phyloP scores from a whole-genome alignment of 2,797 vertebrate species.

The Gymnocypris eckloni region DNA sequence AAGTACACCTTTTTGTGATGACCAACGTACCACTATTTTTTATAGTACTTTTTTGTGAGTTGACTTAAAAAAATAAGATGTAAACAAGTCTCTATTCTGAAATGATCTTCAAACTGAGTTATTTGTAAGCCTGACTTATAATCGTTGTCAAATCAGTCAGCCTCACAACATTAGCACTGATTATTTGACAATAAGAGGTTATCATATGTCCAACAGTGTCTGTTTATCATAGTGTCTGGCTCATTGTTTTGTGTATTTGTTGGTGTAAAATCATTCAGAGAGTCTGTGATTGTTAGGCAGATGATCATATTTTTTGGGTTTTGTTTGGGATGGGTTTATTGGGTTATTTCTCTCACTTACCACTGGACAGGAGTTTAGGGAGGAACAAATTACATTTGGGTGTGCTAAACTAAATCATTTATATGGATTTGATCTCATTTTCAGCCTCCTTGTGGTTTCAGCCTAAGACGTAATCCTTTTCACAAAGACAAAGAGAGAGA shows the following conservation, averaged over 20 bases:
- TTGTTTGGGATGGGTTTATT: constrained; percentile 18
- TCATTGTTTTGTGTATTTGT: not conserved
- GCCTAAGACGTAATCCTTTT: constrained; percentile 21
- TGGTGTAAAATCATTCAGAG: not conserved
- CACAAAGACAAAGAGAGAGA: constrained; percentile 19
- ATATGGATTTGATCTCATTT: constrained; percentile 51
- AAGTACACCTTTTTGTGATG: not conserved
- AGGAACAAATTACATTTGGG: constrained; percentile 51
- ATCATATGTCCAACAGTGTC: not conserved
- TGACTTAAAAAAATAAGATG: not conserved
- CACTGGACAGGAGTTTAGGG: constrained; percentile 46
- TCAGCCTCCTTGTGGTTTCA: constrained; percentile 41
- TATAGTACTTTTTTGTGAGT: not conserved
- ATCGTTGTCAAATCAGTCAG: not conserved
- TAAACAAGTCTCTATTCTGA: not conserved
- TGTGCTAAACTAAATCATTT: constrained; percentile 56
- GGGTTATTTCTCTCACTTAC: constrained; percentile 38
- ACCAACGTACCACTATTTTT: not conserved
- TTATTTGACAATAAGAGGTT: not conserved
- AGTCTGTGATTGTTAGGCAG: not conserved
- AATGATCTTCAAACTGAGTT: not conserved
- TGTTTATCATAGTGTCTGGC: not conserved
- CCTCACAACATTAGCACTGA: not conserved
- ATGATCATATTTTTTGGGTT: not conserved
- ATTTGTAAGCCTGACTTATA: not conserved